phyloP scores from a whole-genome alignment of 2,113 vertebrate species.

The Charadrius vociferus region DNA sequence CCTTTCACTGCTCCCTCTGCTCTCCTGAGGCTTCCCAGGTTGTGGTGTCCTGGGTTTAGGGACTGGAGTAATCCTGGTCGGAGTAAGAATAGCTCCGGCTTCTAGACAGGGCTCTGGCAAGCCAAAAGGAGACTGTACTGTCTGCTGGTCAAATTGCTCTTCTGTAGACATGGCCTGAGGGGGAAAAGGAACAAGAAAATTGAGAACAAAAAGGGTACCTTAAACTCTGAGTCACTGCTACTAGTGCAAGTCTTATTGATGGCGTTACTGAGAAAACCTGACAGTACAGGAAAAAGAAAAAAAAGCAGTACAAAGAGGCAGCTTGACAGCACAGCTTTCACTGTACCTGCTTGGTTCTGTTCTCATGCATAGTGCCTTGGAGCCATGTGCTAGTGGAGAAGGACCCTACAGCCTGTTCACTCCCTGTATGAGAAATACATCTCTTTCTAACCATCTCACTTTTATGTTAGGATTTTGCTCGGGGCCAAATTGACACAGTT shows the following conservation, averaged over 20 bases:
- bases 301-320: neutral
- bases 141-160: constrained; percentile 21
- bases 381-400: neutral
- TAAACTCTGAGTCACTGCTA: neutral
- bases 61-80: constrained; percentile 50
- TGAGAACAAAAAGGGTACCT: neutral
- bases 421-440: neutral
- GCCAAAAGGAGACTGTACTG: constrained; percentile 14
- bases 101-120: constrained; percentile 36
- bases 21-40: constrained; percentile 49
- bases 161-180: constrained; percentile 50
- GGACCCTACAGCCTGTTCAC: neutral
- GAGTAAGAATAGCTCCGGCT: neutral
- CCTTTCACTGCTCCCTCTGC: neutral
- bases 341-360: neutral
- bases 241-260: neutral
- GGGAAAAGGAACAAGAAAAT: neutral
- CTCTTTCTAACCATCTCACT: neutral
- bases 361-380: rapidly evolving
- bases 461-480: neutral
- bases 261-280: neutral
- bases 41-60: constrained; percentile 75
- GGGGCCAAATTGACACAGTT: neutral
- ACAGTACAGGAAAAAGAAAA: neutral
- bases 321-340: neutral